phyloP scores from a whole-genome alignment of 2,113 vertebrate genomes.

The Pelecanoides urinatrix region DNA sequence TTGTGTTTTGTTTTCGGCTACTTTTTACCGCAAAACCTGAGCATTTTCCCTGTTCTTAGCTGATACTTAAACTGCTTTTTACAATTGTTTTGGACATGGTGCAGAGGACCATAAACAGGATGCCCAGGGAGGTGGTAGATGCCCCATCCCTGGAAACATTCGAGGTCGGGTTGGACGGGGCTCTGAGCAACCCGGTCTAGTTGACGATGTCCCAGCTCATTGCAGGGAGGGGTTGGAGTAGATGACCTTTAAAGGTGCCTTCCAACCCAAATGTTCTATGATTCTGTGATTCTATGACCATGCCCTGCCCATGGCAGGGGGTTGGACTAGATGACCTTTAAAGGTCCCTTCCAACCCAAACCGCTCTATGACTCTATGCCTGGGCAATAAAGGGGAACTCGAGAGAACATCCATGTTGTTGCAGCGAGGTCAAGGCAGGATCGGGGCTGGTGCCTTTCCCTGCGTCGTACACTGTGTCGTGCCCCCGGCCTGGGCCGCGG shows the following conservation, averaged over 20 bases:
- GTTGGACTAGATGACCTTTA: neutral
- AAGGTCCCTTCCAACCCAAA: neutral
- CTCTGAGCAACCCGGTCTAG: neutral
- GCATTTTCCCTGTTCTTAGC: neutral
- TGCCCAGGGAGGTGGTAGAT: neutral
- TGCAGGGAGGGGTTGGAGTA: neutral
- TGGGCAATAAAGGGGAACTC: neutral
- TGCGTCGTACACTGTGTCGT: accelerated
- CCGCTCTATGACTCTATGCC: neutral
- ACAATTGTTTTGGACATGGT: neutral
- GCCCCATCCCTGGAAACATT: neutral
- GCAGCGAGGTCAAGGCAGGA: neutral
- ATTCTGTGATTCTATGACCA: neutral
- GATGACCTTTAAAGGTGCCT: neutral
- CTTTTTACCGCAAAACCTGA: neutral
- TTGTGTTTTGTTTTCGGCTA: neutral
- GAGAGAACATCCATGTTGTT: neutral
- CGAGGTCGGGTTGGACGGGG: neutral
- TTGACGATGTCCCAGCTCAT: neutral
- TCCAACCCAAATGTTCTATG: neutral
- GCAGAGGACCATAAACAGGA: neutral
- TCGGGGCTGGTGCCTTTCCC: neutral
- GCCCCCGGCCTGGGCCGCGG: too few species aligned
- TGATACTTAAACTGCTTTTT: neutral
- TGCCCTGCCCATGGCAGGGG: too few species aligned